phyloP scores from a whole-genome alignment of 1,140 invertebrate species.

The Heliconius himera region DNA sequence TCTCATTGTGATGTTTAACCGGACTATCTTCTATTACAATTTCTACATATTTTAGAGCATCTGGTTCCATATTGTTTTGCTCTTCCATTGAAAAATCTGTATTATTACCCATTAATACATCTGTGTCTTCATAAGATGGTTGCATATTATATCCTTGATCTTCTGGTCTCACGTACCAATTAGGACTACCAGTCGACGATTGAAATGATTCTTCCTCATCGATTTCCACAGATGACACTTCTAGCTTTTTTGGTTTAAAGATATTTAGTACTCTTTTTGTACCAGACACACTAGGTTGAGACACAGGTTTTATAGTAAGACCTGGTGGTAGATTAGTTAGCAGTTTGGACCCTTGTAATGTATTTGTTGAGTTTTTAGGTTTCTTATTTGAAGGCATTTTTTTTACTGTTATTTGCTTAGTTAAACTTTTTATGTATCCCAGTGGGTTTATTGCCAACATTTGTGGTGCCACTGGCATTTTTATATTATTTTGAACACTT shows the following conservation, averaged over 20 bases:
- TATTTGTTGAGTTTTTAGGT: slow-evolving; percentile 18
- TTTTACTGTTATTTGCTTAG: slow-evolving; percentile 29
- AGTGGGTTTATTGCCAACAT: slow-evolving; percentile 25
- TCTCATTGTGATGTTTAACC: slow-evolving; percentile 53
- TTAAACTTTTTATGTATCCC: slow-evolving; percentile 27
- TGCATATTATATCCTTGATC: slow-evolving; percentile 42
- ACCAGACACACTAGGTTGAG: slow-evolving; percentile 24
- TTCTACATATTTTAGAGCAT: slow-evolving; percentile 55
- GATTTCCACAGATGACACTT: slow-evolving; percentile 61
- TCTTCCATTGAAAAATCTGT: slow-evolving; percentile 46
- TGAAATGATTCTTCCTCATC: slow-evolving; percentile 61
- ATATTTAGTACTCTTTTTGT: slow-evolving; percentile 30
- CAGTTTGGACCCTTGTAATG: slow-evolving; percentile 27
- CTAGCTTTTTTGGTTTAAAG: slow-evolving; percentile 20
- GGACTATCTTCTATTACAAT: slow-evolving; percentile 77
- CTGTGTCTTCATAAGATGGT: slow-evolving; percentile 28
- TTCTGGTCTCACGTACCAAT: slow-evolving; percentile 72
- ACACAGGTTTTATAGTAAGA: slow-evolving; percentile 53
- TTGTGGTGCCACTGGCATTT: not conserved
- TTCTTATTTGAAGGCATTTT: slow-evolving; percentile 38
- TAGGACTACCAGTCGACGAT: slow-evolving; percentile 51
- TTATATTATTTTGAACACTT: not conserved
- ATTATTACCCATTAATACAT: slow-evolving; percentile 21
- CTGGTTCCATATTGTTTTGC: slow-evolving; percentile 68
- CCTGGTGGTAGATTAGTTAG: slow-evolving; percentile 56